Conservation (phyloP, 2,113 vertebrate species). For the Euleptes europaea region DNA sequence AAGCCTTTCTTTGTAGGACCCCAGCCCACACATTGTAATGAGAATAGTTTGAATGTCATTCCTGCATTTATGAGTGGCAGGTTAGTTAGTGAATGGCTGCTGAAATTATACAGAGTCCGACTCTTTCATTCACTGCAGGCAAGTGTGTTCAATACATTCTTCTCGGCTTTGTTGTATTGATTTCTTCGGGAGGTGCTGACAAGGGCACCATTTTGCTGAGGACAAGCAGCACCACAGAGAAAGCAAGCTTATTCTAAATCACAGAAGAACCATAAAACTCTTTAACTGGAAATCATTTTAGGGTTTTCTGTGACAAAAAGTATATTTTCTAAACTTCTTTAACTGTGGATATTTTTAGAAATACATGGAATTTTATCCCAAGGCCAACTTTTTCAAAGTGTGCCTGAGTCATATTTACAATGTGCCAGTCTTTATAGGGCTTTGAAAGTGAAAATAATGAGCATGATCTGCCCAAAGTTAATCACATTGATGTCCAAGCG, state of each 20-base stretch:
- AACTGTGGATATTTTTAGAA: constrained; percentile 32
- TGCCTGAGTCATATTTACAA: constrained; percentile 7
- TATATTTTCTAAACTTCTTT: neutral
- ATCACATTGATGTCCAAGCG: neutral
- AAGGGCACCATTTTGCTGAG: constrained; percentile 39
- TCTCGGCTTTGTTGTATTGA: constrained; percentile 30
- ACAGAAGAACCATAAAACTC: constrained; percentile 12
- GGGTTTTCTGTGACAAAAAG: constrained; percentile 11
- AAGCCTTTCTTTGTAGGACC: neutral
- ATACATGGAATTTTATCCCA: constrained; percentile 8
- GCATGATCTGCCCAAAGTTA: neutral
- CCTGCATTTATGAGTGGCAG: constrained; percentile 9
- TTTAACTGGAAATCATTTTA: constrained; percentile 21
- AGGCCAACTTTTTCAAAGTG: neutral
- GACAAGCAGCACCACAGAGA: constrained; percentile 21
- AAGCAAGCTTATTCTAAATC: constrained; percentile 42
- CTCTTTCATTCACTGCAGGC: constrained; percentile 19
- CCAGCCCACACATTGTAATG: neutral
- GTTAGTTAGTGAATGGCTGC: constrained; percentile 27
- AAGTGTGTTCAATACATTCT: constrained; percentile 4
- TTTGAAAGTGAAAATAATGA: neutral
- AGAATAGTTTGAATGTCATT: constrained; percentile 18
- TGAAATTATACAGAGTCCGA: constrained; percentile 1
- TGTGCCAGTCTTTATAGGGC: neutral
- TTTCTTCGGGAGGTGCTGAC: constrained; percentile 43